Conservation (phyloP, 2,888 invertebrate species). For the Torymus texanus region DNA sequence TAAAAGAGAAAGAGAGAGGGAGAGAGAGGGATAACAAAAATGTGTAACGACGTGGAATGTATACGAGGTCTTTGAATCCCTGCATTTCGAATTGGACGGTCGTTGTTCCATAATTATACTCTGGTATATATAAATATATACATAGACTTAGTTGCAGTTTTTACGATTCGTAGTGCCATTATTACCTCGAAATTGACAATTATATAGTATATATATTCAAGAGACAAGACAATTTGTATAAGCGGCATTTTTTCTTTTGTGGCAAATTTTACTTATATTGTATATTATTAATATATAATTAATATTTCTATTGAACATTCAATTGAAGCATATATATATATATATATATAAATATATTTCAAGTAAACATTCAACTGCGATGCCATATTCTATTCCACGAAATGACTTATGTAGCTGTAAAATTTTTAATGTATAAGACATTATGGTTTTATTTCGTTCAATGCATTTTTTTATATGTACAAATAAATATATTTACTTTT, state of each 20-base stretch:
- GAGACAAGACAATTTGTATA: slow-evolving; percentile 26
- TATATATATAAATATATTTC: slow-evolving; percentile 17
- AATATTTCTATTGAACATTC: slow-evolving; percentile 34
- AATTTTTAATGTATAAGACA: slow-evolving; percentile 21
- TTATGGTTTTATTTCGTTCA: slow-evolving; percentile 34
- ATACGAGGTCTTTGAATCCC: slow-evolving; percentile 39
- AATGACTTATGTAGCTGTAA: slow-evolving; percentile 35
- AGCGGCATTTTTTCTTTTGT: slow-evolving; percentile 31
- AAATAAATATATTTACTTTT: slow-evolving; percentile 36
- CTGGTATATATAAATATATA: slow-evolving; percentile 40
- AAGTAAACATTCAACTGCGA: slow-evolving; percentile 33
- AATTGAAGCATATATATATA: neutral
- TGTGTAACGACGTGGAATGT: slow-evolving; percentile 43
- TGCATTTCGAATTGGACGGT: slow-evolving; percentile 46
- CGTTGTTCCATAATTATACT: slow-evolving; percentile 50
- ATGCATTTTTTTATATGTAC: slow-evolving; percentile 27
- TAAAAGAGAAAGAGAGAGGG: neutral
- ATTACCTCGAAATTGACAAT: slow-evolving; percentile 48
- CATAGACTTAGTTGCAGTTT: slow-evolving; percentile 50
- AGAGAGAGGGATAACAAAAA: neutral
- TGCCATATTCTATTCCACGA: slow-evolving; percentile 32
- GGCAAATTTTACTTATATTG: slow-evolving; percentile 50
- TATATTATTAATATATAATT: slow-evolving; percentile 37
- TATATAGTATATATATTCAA: slow-evolving; percentile 35
- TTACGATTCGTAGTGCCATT: slow-evolving; percentile 54